Conservation (phyloP, 2,888 invertebrate genomes). For the Acronicta psi region DNA sequence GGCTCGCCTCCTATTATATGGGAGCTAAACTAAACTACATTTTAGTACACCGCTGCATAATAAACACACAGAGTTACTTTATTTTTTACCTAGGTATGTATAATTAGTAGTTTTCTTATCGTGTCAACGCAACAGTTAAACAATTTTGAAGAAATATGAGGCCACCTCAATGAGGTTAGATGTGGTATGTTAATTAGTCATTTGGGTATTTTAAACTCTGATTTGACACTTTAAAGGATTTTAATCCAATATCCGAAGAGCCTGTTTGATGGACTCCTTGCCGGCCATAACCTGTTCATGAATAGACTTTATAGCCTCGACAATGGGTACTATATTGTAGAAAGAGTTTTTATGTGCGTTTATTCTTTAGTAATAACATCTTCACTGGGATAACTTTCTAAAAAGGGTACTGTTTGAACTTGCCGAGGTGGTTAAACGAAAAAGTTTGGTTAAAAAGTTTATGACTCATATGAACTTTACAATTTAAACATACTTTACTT, state of each 20-base stretch:
- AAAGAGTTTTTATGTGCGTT: not conserved
- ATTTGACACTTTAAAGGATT: constrained; percentile 11
- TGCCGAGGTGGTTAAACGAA: not conserved
- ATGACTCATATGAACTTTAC: not conserved
- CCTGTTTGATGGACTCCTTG: constrained; percentile 12
- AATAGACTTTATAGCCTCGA: constrained; percentile 14
- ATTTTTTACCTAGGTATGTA: too few relatives aligned
- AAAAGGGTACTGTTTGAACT: constrained; percentile 1
- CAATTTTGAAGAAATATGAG: too few relatives aligned
- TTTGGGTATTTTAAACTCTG: too few relatives aligned
- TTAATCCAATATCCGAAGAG: constrained; percentile 28
- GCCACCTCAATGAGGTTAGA: too few relatives aligned
- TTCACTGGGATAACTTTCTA: constrained; percentile 13
- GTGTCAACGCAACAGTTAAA: too few relatives aligned
- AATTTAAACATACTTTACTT: not conserved
- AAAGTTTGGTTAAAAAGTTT: not conserved
- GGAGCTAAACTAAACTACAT: too few relatives aligned
- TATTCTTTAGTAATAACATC: constrained; percentile 5
- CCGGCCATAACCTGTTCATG: constrained; percentile 9
- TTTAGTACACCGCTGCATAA: too few relatives aligned
- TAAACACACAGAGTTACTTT: too few relatives aligned
- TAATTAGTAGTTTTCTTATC: too few relatives aligned
- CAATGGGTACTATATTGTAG: constrained; percentile 21
- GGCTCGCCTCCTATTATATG: too few relatives aligned
- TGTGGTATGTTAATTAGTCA: too few relatives aligned